phyloP scores from a whole-genome alignment of 2,113 vertebrate species.

The Oryzias celebensis region DNA sequence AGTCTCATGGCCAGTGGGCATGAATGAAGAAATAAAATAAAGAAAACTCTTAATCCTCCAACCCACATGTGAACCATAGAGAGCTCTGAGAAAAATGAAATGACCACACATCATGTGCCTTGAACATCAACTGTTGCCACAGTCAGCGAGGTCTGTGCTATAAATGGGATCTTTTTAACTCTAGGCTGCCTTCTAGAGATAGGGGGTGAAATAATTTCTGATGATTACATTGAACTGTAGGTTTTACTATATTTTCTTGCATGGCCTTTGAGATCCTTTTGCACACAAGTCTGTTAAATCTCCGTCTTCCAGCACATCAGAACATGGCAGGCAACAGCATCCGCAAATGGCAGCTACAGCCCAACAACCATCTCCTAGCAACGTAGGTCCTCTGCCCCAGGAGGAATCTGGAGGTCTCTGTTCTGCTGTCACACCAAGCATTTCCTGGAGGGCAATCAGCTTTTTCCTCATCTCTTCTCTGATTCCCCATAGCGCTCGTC shows the following conservation, averaged over 20 bases:
- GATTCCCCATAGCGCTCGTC: slow-evolving; percentile 23
- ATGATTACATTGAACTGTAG: slow-evolving; percentile 17
- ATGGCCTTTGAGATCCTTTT: not conserved
- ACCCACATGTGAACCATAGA: no score
- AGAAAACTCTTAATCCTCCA: no score
- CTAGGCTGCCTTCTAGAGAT: slow-evolving; percentile 68
- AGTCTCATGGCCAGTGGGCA: no score
- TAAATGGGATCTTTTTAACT: no score
- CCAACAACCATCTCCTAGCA: slow-evolving; percentile 78
- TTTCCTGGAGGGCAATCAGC: slow-evolving; percentile 80
- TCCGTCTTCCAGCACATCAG: slow-evolving; percentile 58
- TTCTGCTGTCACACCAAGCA: slow-evolving; percentile 71
- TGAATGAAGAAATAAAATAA: no score
- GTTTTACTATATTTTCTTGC: slow-evolving; percentile 7
- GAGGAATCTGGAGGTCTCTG: slow-evolving; percentile 80
- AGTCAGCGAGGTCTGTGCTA: no score
- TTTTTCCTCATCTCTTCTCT: slow-evolving; percentile 53
- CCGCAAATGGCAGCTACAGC: slow-evolving; percentile 73
- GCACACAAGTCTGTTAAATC: slow-evolving; percentile 39
- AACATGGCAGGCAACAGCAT: slow-evolving; percentile 71
- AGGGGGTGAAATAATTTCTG: slow-evolving; percentile 41
- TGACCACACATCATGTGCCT: no score
- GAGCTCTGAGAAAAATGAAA: no score
- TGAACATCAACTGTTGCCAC: no score
- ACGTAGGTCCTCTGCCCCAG: slow-evolving; percentile 76